A percentile compares a stretch with the other conserved stretches of the same genome.
These are phyloP conservation scores for Melitaea athalia DNA, from an alignment of 2,888 invertebrate genomes.

Conservation along the genomic window DNA sequence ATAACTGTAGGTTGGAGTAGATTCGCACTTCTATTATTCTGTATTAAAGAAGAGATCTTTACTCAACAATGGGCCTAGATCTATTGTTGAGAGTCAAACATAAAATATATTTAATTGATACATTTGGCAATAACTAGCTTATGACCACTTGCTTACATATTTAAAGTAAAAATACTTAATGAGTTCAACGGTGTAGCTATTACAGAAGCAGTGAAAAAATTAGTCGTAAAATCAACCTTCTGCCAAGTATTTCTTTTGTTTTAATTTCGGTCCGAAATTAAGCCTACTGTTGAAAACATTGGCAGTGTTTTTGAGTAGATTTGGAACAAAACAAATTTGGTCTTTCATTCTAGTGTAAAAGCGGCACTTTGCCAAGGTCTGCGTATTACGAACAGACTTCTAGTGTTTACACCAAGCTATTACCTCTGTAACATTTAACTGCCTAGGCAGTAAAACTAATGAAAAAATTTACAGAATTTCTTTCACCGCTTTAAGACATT, in stretches of 20 bases:
- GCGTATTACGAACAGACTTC: background rate
- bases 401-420: conserved; percentile 1
- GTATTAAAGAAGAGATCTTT: too few relatives aligned
- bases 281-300: conserved; percentile 1
- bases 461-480: background rate
- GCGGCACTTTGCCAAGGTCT: conserved; percentile 3
- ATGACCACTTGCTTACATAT: too few relatives aligned
- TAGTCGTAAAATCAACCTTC: background rate
- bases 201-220: background rate
- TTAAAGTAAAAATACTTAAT: too few relatives aligned
- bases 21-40: too few relatives aligned
- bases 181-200: background rate
- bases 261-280: conserved; percentile 6
- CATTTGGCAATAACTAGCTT: too few relatives aligned
- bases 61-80: too few relatives aligned
- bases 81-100: too few relatives aligned
- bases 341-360: background rate
- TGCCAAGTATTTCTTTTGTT: conserved; percentile 1
- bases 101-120: too few relatives aligned
- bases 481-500: background rate
- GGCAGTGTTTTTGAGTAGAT: conserved; percentile 1
- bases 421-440: background rate
- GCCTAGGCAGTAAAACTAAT: background rate
- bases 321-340: conserved; percentile 1
- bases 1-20: too few relatives aligned